Evolutionary conservation across 2,888 invertebrate species (phyloP).

Genomic region (Coremacera marginata): DNA sequence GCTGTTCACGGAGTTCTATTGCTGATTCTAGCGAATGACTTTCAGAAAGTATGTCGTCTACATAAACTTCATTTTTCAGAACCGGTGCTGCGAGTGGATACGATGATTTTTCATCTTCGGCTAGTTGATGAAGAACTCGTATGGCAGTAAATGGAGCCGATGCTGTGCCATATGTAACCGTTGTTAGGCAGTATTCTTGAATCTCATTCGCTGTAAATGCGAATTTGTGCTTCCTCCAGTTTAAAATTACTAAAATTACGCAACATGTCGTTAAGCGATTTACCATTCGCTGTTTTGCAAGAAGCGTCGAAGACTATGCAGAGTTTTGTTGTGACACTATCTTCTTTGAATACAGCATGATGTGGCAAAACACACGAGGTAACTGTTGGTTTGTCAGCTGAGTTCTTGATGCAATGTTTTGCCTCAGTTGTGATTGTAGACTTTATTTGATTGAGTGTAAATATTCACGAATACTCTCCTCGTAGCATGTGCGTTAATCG

Average conservation of each 20-base stretch:
- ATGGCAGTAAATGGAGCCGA: not conserved
- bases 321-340: not conserved
- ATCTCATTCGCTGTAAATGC: constrained; percentile 21
- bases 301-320: constrained; percentile 14
- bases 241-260: constrained; percentile 19
- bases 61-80: constrained; percentile 25
- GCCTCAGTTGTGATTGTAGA: not conserved
- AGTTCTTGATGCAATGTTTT: too few relatives aligned
- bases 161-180: constrained; percentile 33
- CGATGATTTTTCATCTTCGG: constrained; percentile 6
- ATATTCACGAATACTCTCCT: not conserved
- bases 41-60: constrained; percentile 20
- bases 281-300: not conserved
- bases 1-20: constrained; percentile 20
- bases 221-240: not conserved
- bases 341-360: constrained; percentile 1
- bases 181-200: constrained; percentile 25
- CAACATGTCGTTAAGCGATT: not conserved
- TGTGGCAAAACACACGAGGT: constrained; percentile 3
- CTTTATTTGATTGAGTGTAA: too few relatives aligned
- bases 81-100: constrained; percentile 10
- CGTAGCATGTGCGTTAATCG: not conserved
- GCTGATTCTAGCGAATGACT: not conserved
- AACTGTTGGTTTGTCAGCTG: not conserved
- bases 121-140: not conserved